Conservation (phyloP, 2,797 vertebrate species). For the Sebastes melanostomus region DNA sequence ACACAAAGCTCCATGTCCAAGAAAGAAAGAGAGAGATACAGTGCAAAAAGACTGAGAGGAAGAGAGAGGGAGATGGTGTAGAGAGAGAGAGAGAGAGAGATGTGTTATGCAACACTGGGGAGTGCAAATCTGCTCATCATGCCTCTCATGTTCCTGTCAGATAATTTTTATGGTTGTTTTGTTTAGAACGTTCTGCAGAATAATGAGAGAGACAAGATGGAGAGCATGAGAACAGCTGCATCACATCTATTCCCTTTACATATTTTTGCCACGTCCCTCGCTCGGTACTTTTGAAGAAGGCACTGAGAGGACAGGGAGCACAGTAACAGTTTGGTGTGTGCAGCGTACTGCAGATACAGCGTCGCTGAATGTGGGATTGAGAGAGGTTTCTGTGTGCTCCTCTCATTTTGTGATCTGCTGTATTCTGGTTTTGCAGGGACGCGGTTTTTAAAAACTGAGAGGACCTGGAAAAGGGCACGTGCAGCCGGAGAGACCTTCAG, state of each 20-base stretch:
- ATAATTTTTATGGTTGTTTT: slow-evolving; percentile 71
- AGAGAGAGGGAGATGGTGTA: not conserved
- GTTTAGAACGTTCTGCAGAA: slow-evolving; percentile 58
- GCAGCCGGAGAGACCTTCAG: slow-evolving; percentile 59
- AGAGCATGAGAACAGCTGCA: slow-evolving; percentile 58
- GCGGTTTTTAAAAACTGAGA: slow-evolving; percentile 43
- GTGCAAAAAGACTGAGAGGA: slow-evolving; percentile 45
- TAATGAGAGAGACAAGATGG: slow-evolving; percentile 58
- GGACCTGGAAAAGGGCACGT: slow-evolving; percentile 52
- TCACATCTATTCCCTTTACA: slow-evolving; percentile 36
- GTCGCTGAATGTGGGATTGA: slow-evolving; percentile 38
- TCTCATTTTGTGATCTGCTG: slow-evolving; percentile 41
- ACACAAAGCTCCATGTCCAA: slow-evolving; percentile 64
- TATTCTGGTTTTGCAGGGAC: slow-evolving; percentile 70
- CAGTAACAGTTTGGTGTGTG: slow-evolving; percentile 41
- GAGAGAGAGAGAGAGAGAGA: slow-evolving; percentile 1
- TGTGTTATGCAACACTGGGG: slow-evolving; percentile 71
- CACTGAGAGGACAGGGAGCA: slow-evolving; percentile 44
- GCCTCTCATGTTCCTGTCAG: slow-evolving; percentile 76
- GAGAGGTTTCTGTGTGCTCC: slow-evolving; percentile 26
- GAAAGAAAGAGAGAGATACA: slow-evolving; percentile 56
- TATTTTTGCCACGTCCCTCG: slow-evolving; percentile 13
- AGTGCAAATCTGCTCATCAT: slow-evolving; percentile 80
- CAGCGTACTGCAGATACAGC: slow-evolving; percentile 45
- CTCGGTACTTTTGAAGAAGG: slow-evolving; percentile 39